These are phyloP conservation scores for Ctenosaura bakeri DNA, from an alignment of 2,797 vertebrate species.

Conservation along the genomic window DNA sequence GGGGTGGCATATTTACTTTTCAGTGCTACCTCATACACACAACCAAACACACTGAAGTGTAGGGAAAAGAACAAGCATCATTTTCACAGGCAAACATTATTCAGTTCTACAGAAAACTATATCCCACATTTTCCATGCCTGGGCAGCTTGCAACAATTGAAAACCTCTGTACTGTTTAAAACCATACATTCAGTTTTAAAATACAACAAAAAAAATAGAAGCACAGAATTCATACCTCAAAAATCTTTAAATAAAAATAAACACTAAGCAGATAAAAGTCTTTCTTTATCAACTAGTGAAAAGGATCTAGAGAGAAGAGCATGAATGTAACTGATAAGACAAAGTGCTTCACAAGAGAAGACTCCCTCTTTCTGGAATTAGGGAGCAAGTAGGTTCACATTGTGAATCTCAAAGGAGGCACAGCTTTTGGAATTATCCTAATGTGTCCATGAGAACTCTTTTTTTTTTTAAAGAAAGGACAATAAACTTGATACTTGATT, in stretches of 20 bases:
- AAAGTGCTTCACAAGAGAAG: background rate
- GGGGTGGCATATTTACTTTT: background rate
- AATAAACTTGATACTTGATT: background rate
- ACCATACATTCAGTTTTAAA: background rate
- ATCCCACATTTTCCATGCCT: too few relatives aligned
- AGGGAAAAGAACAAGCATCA: background rate
- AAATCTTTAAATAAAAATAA: background rate
- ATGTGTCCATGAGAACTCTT: too few relatives aligned
- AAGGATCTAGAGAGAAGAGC: background rate
- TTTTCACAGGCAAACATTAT: background rate
- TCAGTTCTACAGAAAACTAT: background rate
- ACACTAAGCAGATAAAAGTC: background rate
- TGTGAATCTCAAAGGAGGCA: background rate
- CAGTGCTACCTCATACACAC: background rate
- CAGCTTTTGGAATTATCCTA: too few relatives aligned
- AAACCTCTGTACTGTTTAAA: background rate
- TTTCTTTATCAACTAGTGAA: background rate
- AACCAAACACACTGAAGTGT: background rate
- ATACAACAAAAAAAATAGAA: background rate
- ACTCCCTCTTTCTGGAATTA: background rate
- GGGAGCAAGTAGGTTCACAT: background rate
- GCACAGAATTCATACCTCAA: background rate
- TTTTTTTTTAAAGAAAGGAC: background rate
- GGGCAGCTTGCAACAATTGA: background rate
- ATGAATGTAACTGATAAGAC: background rate